Evolutionary conservation across 2,797 vertebrate genomes (phyloP).

Genomic region (Macroramphosus scolopax): DNA sequence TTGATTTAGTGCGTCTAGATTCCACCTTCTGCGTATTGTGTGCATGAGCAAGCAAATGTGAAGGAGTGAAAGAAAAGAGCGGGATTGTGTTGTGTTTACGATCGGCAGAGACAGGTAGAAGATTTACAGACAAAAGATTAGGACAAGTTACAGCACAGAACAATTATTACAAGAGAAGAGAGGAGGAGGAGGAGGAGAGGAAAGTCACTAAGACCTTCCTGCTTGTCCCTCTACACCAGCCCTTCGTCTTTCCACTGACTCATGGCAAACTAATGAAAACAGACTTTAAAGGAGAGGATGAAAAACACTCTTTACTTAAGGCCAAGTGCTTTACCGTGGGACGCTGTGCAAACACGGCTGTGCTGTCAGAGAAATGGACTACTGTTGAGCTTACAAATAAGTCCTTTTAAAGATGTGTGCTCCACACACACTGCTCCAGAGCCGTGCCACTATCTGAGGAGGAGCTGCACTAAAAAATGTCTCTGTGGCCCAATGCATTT

Average conservation of each 20-base stretch:
- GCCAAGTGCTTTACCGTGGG: conserved; percentile 57
- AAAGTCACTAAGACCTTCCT: conserved; percentile 54
- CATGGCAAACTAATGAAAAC: conserved; percentile 68
- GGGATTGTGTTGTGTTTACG: conserved; percentile 61
- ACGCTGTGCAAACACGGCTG: conserved; percentile 47
- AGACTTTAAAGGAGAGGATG: conserved; percentile 61
- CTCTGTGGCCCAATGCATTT: conserved; percentile 12
- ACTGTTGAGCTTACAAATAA: conserved; percentile 47
- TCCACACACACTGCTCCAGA: too few relatives aligned
- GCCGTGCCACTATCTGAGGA: conserved; percentile 12
- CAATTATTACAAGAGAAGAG: conserved; percentile 58
- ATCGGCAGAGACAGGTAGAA: conserved; percentile 58
- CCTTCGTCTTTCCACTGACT: conserved; percentile 66
- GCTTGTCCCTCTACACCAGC: conserved; percentile 49
- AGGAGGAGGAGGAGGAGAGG: conserved; percentile 4
- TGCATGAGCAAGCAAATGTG: not conserved
- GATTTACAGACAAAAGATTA: conserved; percentile 58
- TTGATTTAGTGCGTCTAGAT: conserved; percentile 48
- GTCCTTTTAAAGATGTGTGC: conserved; percentile 27
- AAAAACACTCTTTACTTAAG: conserved; percentile 62
- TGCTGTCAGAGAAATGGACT: conserved; percentile 48
- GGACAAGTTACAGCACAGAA: conserved; percentile 67
- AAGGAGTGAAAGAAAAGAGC: conserved; percentile 8
- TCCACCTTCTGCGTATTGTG: conserved; percentile 26
- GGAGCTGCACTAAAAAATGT: conserved; percentile 3